Evolutionary conservation across 1,140 invertebrate species (phyloP), one percentile per base, ranked within the genome.

Genomic region (Drosophila pruinosa): DNA sequence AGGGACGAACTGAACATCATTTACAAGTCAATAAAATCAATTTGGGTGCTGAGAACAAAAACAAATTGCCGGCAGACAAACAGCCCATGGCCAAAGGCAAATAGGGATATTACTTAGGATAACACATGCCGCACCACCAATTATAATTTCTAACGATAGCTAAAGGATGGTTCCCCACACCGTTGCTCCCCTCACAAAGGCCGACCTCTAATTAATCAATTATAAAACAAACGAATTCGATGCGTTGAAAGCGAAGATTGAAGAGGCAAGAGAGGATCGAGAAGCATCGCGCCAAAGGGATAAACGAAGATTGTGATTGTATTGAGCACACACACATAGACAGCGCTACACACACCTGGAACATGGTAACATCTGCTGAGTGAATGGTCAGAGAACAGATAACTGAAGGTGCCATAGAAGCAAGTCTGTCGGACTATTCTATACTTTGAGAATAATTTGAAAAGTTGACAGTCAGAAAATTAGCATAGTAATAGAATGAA

Each of bases 121-220:
- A 71, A 77, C 70, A 76, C 64, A 81, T 79, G 86, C 78, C 88
- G 68, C 74, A 75, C 6, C 54, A 79, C 70, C 88, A 88, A 90
- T 90, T 90, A 90, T 81, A 89, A 85, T 76, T n/a, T 83, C 75
- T 89, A 83, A 72, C 79, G 79, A 83, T 89, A 83, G 72, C 39
- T 39, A 38, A 65, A 64, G 34, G 57, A 50, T 38, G 39, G 52
- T 34, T 39, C 69, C 43, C 36, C 39, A n/a, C n/a, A n/a, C n/a
- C n/a, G n/a, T n/a, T n/a, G 12, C 8, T 24, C 36, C 36, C 57
- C 21, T 24, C 19, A 24, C 21, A 56, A 80, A 78, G 61, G 75
- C 82, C 88, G 82, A 58, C 88, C 81, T 90, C 72, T 90, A 90
- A 90, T 90, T 90, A 90, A 90, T 90, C 89, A 90, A 90, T 90